phyloP scores from a whole-genome alignment of 1,140 invertebrate genomes.

The Panagrolaimus sp. region DNA sequence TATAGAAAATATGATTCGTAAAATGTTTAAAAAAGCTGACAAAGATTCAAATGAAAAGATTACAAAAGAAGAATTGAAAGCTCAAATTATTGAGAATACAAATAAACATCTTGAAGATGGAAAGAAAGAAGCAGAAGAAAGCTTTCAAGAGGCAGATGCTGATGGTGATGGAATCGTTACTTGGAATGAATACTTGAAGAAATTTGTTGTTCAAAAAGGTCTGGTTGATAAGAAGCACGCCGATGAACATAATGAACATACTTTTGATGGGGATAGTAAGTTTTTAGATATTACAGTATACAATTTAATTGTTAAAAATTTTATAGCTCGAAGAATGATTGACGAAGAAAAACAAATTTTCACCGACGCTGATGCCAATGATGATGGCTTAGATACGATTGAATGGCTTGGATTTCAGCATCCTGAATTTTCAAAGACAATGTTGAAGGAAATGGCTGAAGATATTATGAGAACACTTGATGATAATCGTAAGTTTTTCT shows the following conservation, averaged over 20 bases:
- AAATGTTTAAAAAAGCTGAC: constrained; percentile 69
- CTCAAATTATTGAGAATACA: constrained; percentile 28
- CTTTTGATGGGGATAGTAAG: constrained; percentile 15
- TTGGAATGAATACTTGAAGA: constrained; percentile 38
- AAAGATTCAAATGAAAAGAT: constrained; percentile 79
- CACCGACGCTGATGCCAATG: constrained; percentile 32
- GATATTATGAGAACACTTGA: constrained; percentile 35
- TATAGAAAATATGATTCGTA: background rate
- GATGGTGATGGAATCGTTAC: constrained; percentile 35
- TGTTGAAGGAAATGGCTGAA: constrained; percentile 38
- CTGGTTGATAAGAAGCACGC: background rate
- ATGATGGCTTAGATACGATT: constrained; percentile 36
- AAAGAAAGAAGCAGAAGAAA: constrained; percentile 23
- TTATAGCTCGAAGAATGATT: constrained; percentile 26
- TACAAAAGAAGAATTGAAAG: constrained; percentile 76
- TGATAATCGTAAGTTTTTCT: constrained; percentile 9
- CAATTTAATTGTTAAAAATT: background rate
- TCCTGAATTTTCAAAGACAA: constrained; percentile 34
- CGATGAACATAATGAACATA: background rate
- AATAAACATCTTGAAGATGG: constrained; percentile 34
- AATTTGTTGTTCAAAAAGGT: constrained; percentile 39
- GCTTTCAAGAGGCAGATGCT: constrained; percentile 34
- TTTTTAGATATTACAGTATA: constrained; percentile 15
- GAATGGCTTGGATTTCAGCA: constrained; percentile 39
- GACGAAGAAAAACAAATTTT: constrained; percentile 39